Evolutionary conservation across 2,113 vertebrate species (phyloP), one percentile per base, ranked within the genome.

Genomic region (Orientallactaga bullata): DNA sequence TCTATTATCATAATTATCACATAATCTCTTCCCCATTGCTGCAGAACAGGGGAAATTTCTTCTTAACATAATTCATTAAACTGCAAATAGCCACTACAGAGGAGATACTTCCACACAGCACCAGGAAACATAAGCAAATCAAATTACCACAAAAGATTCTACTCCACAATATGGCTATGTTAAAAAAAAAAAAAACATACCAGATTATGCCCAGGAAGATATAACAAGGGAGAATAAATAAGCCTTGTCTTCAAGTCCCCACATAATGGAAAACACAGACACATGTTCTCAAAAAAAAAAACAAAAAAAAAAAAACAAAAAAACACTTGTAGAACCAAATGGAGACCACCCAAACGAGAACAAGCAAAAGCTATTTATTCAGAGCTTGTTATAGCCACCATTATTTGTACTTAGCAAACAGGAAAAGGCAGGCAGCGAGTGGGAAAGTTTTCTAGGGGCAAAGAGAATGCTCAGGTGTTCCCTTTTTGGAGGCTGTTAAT

Each of bases 291-390:
- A 37, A 85, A 58, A 92, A 66, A 1, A 68, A 39, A 6, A 73
- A 77, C 32, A 61, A n/a, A 37, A 85, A 58, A 92, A 66, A 1
- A 68, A 39, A n/a, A n/a, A n/a, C n/a, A n/a, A n/a, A n/a, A n/a
- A 6, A 73, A 77, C 32, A 61, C 30, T 37, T 89, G 24, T 18
- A 12, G 66, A 89, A 85, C 73, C 85, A 93, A 93, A 77, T 83
- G 66, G 96, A 90, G 77, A 79, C 72, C 76, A 90, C 84, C 39
- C 76, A 86, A 92, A 35, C 76, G 66, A 86, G n/a, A 94, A 79
- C 2, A 89, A 32, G 32, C 21, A 51, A 85, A 35, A 39, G 60
- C 17, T 88, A 23, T 85, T 78, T 90, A 85, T 78, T 79, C 85
- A 89, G 74, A 90, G 63, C 26, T 26, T 37, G 66, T 30, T 15